A percentile compares a stretch with the other conserved stretches of the same genome.
These are phyloP conservation scores for Mimas tiliae DNA, from an alignment of 2,888 invertebrate genomes.

Conservation along the genomic window DNA sequence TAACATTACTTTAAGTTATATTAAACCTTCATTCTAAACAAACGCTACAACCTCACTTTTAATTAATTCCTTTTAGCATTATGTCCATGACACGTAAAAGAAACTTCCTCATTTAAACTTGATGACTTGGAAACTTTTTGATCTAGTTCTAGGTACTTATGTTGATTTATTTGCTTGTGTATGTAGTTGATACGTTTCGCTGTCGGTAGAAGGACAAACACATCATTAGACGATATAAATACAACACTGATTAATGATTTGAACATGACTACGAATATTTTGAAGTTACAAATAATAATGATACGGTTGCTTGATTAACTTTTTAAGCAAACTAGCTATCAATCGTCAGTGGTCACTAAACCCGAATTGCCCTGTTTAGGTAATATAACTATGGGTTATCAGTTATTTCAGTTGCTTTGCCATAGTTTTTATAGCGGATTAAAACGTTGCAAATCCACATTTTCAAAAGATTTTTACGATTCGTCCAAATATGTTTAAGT, in stretches of 20 bases:
- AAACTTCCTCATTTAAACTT: not conserved
- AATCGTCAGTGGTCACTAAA: not conserved
- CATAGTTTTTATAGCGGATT: no score
- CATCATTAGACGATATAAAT: not conserved
- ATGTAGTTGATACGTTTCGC: not conserved
- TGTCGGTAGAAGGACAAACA: conserved; percentile 1
- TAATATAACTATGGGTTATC: no score
- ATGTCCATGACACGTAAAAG: not conserved
- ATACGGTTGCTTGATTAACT: conserved; percentile 1
- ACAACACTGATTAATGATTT: conserved; percentile 14
- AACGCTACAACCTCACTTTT: not conserved
- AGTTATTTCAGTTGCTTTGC: no score
- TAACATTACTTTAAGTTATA: no score
- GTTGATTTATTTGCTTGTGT: not conserved
- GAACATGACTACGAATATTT: not conserved
- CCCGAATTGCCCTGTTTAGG: no score
- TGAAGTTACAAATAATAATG: not conserved
- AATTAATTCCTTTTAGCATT: not conserved
- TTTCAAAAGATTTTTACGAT: no score
- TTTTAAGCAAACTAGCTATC: not conserved
- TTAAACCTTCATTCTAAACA: no score
- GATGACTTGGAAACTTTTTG: not conserved
- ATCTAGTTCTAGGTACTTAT: no score
- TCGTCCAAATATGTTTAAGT: no score
- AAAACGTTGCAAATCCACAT: no score